phyloP scores from a whole-genome alignment of 2,113 vertebrate species.

The Conger conger region DNA sequence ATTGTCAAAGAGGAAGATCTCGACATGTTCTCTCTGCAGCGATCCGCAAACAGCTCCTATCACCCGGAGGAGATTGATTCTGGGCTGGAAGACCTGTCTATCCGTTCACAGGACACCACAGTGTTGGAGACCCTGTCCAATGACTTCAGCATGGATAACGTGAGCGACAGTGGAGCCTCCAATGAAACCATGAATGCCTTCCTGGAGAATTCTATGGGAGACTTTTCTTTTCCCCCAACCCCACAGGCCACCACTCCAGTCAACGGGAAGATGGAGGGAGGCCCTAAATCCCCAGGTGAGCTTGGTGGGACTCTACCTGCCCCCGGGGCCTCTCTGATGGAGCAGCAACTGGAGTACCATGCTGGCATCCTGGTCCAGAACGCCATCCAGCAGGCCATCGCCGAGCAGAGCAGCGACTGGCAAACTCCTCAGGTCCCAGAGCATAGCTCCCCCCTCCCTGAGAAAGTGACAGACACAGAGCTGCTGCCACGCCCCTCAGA shows the following conservation, averaged over 20 bases:
- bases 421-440: slow-evolving; percentile 39
- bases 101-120: slow-evolving; percentile 90
- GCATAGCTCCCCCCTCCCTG: slow-evolving; percentile 39
- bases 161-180: slow-evolving; percentile 90
- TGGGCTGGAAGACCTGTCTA: slow-evolving; percentile 87
- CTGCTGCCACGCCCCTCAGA: slow-evolving; percentile 42
- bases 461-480: slow-evolving; percentile 29
- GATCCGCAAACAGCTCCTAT: slow-evolving; percentile 63
- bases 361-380: slow-evolving; percentile 88
- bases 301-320: slow-evolving; percentile 60
- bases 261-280: slow-evolving; percentile 68
- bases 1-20: slow-evolving; percentile 84
- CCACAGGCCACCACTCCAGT: slow-evolving; percentile 77
- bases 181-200: slow-evolving; percentile 79
- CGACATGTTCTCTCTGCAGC: slow-evolving; percentile 72
- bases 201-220: slow-evolving; percentile 75
- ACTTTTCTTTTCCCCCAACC: slow-evolving; percentile 79
- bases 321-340: slow-evolving; percentile 61
- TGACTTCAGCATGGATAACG: slow-evolving; percentile 90
- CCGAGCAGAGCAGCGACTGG: slow-evolving; percentile 73
- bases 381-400: slow-evolving; percentile 88
- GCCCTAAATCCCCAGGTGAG: slow-evolving; percentile 70
- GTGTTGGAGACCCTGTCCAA: slow-evolving; percentile 82
- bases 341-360: slow-evolving; percentile 85
- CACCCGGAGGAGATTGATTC: slow-evolving; percentile 90